Conservation (phyloP, 2,888 invertebrate species). For the Listrodromus nycthemerus region DNA sequence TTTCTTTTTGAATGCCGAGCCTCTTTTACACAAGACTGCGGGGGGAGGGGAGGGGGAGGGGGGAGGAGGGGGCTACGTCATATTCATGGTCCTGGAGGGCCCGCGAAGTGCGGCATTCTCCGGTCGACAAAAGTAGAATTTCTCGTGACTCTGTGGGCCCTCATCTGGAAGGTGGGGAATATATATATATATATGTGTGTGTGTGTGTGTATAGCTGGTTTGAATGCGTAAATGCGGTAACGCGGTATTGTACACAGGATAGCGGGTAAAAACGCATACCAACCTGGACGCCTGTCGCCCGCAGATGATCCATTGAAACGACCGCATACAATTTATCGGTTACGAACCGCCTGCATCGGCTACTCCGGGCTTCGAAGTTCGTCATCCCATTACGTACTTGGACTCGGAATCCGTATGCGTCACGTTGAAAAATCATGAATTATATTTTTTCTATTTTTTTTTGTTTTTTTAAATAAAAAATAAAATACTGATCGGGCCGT, state of each 20-base stretch:
- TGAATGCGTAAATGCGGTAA: constrained; percentile 39
- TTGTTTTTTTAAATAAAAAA: no score
- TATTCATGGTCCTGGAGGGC: constrained; percentile 34
- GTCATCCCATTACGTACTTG: constrained; percentile 51
- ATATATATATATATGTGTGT: background rate
- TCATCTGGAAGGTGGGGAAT: constrained; percentile 70
- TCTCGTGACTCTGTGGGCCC: constrained; percentile 71
- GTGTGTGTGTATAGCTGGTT: background rate
- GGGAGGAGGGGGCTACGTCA: background rate
- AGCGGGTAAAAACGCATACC: constrained; percentile 28
- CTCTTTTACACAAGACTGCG: constrained; percentile 6
- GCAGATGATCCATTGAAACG: constrained; percentile 79
- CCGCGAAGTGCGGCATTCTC: constrained; percentile 68
- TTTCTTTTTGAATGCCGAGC: constrained; percentile 21
- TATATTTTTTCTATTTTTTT: no score
- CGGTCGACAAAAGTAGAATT: constrained; percentile 78
- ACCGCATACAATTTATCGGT: constrained; percentile 62
- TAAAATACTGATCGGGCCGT: no score
- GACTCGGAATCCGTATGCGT: background rate
- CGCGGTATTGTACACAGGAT: constrained; percentile 13
- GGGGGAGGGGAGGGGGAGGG: no score
- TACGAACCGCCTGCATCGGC: constrained; percentile 36
- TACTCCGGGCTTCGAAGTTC: constrained; percentile 38
- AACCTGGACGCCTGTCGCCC: constrained; percentile 73
- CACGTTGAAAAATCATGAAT: background rate